These are phyloP conservation scores for Dasyornis broadbenti DNA, from an alignment of 2,113 vertebrate species.

Conservation along the genomic window DNA sequence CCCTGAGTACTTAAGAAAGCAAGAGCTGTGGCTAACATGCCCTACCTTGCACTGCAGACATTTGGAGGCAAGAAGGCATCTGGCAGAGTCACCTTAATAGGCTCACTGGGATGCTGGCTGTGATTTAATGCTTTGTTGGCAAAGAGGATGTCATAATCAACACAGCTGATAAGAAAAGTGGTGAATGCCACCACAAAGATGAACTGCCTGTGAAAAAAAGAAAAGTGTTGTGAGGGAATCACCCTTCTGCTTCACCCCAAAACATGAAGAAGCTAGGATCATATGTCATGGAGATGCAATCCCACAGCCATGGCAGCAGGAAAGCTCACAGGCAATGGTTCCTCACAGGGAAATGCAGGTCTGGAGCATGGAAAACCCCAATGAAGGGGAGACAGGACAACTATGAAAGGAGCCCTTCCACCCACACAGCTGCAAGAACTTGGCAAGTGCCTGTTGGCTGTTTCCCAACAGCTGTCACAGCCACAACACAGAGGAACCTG, in stretches of 20 bases:
- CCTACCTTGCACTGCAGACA: slow-evolving; percentile 87
- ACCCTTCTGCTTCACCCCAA: background rate
- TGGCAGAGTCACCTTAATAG: slow-evolving; percentile 91
- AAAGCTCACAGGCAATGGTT: background rate
- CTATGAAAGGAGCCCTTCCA: background rate
- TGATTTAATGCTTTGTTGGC: slow-evolving; percentile 97
- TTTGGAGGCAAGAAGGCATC: slow-evolving; percentile 90
- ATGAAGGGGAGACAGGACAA: background rate
- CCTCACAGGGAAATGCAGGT: background rate
- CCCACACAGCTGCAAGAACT: background rate
- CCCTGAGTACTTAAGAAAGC: background rate
- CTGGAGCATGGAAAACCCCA: background rate
- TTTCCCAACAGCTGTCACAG: background rate
- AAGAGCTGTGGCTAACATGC: background rate
- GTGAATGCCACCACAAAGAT: slow-evolving; percentile 98
- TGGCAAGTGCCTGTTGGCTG: background rate
- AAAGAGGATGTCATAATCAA: slow-evolving; percentile 98
- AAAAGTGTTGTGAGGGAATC: background rate
- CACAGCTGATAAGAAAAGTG: slow-evolving; percentile 95
- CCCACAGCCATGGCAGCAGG: background rate
- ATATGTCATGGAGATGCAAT: background rate
- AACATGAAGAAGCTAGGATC: background rate
- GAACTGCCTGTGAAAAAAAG: slow-evolving; percentile 81
- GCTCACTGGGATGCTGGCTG: slow-evolving; percentile 81
- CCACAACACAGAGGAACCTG: background rate